Evolutionary conservation across 1,140 invertebrate species (phyloP).

Genomic region (Mamestra configurata): DNA sequence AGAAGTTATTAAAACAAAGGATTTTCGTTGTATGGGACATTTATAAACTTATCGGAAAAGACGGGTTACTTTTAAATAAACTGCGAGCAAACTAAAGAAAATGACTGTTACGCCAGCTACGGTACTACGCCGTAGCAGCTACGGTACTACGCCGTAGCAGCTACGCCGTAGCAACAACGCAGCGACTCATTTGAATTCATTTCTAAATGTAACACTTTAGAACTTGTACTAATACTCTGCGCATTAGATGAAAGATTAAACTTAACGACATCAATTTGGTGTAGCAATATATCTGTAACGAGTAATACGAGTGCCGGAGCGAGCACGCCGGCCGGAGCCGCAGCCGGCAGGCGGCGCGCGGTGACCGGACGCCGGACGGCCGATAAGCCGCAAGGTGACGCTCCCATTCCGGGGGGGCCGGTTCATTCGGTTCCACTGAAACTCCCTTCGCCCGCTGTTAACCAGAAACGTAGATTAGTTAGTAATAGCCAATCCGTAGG

Average conservation of each 20-base stretch:
- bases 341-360: slow-evolving; percentile 38
- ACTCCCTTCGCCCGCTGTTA: slow-evolving; percentile 54
- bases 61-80: too few species aligned
- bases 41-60: too few species aligned
- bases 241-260: slow-evolving; percentile 45
- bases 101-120: not conserved
- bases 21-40: too few species aligned
- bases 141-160: not conserved
- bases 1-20: not conserved
- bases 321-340: not conserved
- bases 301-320: slow-evolving; percentile 24
- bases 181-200: not conserved
- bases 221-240: slow-evolving; percentile 2
- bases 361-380: slow-evolving; percentile 64
- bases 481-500: slow-evolving; percentile 43
- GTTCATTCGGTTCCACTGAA: slow-evolving; percentile 59
- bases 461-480: slow-evolving; percentile 60
- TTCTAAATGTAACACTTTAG: not conserved
- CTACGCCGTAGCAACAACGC: not conserved
- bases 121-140: not conserved
- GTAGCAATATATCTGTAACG: slow-evolving; percentile 43
- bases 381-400: slow-evolving; percentile 71
- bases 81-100: too few species aligned
- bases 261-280: slow-evolving; percentile 41
- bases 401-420: slow-evolving; percentile 50